Conservation (phyloP, 2,888 invertebrate genomes). For the Oscheius sp. region DNA sequence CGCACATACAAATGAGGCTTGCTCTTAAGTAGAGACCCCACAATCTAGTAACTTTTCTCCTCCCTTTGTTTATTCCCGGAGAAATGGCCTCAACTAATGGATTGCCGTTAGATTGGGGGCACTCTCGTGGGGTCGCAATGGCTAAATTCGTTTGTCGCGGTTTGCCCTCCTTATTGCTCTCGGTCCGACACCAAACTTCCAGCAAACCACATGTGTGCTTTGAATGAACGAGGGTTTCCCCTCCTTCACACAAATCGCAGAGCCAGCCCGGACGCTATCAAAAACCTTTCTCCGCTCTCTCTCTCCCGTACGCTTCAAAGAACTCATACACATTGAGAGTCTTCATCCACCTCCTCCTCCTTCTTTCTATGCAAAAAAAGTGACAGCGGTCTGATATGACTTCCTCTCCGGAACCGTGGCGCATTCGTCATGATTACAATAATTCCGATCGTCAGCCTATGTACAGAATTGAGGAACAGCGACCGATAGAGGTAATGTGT, state of each 20-base stretch:
- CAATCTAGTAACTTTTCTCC: neutral
- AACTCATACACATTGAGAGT: no score
- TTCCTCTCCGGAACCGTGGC: constrained; percentile 17
- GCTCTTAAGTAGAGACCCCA: no score
- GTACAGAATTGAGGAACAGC: neutral
- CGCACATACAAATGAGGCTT: no score
- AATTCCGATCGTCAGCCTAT: constrained; percentile 1
- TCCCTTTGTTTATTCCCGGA: constrained; percentile 10
- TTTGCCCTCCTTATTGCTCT: neutral
- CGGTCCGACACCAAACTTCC: no score
- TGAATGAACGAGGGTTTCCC: no score
- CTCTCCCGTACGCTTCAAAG: no score
- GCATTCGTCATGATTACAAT: neutral
- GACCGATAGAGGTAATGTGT: constrained; percentile 15
- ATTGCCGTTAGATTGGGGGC: constrained; percentile 8
- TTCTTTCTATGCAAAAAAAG: neutral
- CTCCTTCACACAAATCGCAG: no score
- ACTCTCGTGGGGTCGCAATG: neutral
- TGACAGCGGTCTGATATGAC: neutral
- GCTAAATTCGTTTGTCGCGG: constrained; percentile 23
- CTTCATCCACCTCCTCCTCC: neutral
- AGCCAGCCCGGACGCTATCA: no score
- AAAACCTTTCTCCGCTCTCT: no score
- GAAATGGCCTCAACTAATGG: constrained; percentile 17
- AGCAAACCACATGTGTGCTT: no score